Conservation (phyloP, 2,113 vertebrate species). For the Cervus canadensis region DNA sequence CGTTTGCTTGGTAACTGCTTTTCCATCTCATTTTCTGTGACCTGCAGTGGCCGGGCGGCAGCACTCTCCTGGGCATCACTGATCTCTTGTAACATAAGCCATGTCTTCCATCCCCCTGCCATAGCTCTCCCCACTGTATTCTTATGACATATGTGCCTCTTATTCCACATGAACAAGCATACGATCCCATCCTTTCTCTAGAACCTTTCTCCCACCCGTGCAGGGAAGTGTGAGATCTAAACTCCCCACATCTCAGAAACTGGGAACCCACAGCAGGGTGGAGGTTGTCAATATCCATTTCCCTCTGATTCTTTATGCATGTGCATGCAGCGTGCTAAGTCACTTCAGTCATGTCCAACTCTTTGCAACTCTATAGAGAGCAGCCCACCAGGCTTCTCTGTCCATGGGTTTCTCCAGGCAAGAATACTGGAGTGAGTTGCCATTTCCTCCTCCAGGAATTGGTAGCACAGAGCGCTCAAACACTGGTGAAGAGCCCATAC, state of each 20-base stretch:
- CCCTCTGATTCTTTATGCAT: not conserved
- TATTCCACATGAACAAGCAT: not conserved
- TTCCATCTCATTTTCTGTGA: not conserved
- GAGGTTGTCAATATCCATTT: not conserved
- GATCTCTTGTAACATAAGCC: not conserved
- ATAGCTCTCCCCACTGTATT: not conserved
- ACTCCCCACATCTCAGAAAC: not conserved
- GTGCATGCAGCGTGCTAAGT: not conserved
- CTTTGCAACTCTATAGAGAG: not conserved
- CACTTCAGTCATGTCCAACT: not conserved
- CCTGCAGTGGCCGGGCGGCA: not conserved
- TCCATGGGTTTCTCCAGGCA: not conserved
- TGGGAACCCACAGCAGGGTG: accelerated
- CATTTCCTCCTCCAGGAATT: not conserved
- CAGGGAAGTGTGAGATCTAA: not conserved
- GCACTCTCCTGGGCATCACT: not conserved
- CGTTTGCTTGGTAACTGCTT: not conserved
- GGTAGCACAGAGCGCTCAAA: not conserved
- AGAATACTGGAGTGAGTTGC: not conserved
- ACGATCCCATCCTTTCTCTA: not conserved
- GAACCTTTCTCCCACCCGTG: not conserved
- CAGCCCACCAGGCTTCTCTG: not conserved
- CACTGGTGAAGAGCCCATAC: not conserved
- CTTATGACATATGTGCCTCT: accelerated
- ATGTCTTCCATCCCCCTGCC: accelerated